Evolutionary conservation across 1,140 invertebrate species (phyloP).

Genomic region (Antheraea mylitta): DNA sequence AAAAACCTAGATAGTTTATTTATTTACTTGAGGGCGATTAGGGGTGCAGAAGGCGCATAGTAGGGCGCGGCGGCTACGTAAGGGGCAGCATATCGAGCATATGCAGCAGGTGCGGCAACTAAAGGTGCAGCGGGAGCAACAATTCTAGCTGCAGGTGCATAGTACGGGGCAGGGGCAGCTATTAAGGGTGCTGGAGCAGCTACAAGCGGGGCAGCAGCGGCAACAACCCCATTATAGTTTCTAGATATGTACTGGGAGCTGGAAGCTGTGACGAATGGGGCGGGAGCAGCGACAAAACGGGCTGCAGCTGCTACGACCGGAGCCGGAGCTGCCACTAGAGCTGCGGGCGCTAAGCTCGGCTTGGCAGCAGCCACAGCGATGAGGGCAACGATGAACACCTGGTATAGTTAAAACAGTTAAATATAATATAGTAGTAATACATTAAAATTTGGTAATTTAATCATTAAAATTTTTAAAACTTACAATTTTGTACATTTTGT

Average conservation of each 20-base stretch:
- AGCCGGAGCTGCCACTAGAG: slow-evolving; percentile 58
- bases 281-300: slow-evolving; percentile 61
- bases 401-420: neutral
- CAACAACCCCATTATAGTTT: slow-evolving; percentile 80
- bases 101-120: slow-evolving; percentile 24
- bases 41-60: slow-evolving; percentile 62
- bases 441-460: slow-evolving; percentile 4
- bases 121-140: slow-evolving; percentile 32
- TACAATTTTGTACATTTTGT: slow-evolving; percentile 67
- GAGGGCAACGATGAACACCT: slow-evolving; percentile 58
- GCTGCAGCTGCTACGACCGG: slow-evolving; percentile 49
- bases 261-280: slow-evolving; percentile 81
- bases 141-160: slow-evolving; percentile 28
- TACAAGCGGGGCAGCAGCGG: slow-evolving; percentile 59
- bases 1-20: slow-evolving; percentile 28
- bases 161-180: slow-evolving; percentile 48
- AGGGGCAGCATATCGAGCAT: slow-evolving; percentile 29
- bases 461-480: slow-evolving; percentile 20
- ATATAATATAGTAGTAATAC: neutral
- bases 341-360: slow-evolving; percentile 55
- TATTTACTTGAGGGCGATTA: slow-evolving; percentile 48
- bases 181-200: slow-evolving; percentile 43
- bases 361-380: slow-evolving; percentile 61
- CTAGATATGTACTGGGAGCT: slow-evolving; percentile 82
- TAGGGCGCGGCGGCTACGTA: slow-evolving; percentile 43